Conservation (phyloP, 2,113 vertebrate species). For the Todiramphus saurophagus region DNA sequence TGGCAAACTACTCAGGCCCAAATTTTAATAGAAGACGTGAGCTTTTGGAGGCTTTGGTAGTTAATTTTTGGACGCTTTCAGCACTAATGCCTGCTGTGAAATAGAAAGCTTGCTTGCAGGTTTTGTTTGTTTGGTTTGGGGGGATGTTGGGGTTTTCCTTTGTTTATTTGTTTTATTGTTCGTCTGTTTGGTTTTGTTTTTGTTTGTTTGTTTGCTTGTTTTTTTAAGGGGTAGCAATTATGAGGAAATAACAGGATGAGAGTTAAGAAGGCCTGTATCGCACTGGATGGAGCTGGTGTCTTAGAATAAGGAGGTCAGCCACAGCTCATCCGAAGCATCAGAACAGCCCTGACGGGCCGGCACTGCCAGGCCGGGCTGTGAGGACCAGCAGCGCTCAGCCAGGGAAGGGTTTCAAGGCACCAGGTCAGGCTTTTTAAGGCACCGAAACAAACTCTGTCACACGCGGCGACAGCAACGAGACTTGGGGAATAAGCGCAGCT, state of each 20-base stretch:
- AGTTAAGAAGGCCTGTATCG: background rate
- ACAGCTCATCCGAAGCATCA: background rate
- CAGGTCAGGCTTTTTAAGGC: background rate
- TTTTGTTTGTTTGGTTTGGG: background rate
- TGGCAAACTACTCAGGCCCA: background rate
- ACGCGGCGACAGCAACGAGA: fast-evolving
- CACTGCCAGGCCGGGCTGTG: background rate
- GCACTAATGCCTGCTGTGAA: fast-evolving
- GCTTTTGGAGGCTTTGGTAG: background rate
- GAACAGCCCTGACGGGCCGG: background rate
- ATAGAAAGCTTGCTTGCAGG: background rate
- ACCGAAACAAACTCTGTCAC: background rate
- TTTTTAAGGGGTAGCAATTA: background rate
- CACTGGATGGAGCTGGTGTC: fast-evolving
- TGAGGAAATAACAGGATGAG: background rate
- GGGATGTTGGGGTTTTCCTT: too few relatives aligned
- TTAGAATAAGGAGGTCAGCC: background rate
- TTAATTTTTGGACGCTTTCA: background rate
- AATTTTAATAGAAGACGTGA: background rate
- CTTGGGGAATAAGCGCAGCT: fast-evolving
- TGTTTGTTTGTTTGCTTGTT: background rate
- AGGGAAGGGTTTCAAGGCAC: background rate
- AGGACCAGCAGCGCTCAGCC: background rate
- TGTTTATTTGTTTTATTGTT: too few relatives aligned
- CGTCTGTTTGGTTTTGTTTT: background rate